phyloP scores from a whole-genome alignment of 1,140 invertebrate genomes.

The Panulirus ornatus region DNA sequence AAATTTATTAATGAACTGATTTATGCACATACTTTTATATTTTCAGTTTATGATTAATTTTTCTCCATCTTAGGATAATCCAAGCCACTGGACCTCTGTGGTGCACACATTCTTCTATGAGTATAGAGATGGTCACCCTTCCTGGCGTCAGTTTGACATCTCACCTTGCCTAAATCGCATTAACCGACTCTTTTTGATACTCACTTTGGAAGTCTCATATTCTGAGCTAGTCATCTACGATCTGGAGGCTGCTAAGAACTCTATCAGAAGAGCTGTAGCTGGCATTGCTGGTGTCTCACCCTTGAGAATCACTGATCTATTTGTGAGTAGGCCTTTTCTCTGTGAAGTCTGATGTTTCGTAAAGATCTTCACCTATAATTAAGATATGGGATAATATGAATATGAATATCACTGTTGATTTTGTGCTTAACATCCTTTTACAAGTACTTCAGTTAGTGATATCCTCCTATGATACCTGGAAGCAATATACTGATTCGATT shows the following conservation, averaged over 20 bases:
- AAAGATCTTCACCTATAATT: too few relatives aligned
- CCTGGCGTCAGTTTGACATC: slow-evolving; percentile 76
- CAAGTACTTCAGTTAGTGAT: too few relatives aligned
- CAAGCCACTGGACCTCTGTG: slow-evolving; percentile 64
- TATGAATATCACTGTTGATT: too few relatives aligned
- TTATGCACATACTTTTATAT: too few relatives aligned
- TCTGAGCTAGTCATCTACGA: slow-evolving; percentile 75
- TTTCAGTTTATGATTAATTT: slow-evolving; percentile 43
- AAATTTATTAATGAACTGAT: too few relatives aligned
- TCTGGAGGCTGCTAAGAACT: slow-evolving; percentile 76
- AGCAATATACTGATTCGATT: too few relatives aligned
- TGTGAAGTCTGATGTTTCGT: too few relatives aligned
- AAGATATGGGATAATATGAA: too few relatives aligned
- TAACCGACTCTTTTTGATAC: slow-evolving; percentile 75
- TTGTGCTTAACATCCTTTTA: too few relatives aligned
- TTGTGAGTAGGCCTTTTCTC: slow-evolving; percentile 76
- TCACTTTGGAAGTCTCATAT: slow-evolving; percentile 75
- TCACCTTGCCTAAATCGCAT: slow-evolving; percentile 75
- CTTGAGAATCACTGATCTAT: slow-evolving; percentile 77
- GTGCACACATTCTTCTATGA: slow-evolving; percentile 75
- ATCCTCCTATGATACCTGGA: too few relatives aligned
- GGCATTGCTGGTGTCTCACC: slow-evolving; percentile 78
- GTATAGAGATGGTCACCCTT: slow-evolving; percentile 76
- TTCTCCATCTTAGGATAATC: slow-evolving; percentile 56
- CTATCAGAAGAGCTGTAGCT: slow-evolving; percentile 77